Conservation (phyloP, 2,888 invertebrate species). For the Herminia tarsipennalis region DNA sequence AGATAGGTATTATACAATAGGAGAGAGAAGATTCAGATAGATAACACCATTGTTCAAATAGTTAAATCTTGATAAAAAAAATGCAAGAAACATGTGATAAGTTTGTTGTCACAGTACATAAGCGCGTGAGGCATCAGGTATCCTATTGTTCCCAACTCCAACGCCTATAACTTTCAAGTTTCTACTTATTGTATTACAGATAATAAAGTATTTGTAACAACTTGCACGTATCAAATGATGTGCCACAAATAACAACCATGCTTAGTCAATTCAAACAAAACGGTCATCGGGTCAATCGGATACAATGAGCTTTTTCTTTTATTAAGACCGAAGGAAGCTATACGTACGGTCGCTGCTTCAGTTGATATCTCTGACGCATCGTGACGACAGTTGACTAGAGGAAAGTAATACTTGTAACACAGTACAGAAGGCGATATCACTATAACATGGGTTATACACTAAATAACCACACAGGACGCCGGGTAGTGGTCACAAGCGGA, state of each 20-base stretch:
- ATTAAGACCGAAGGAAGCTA: conserved; percentile 44
- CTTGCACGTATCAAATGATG: conserved; percentile 53
- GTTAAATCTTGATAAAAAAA: conserved; percentile 19
- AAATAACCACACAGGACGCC: conserved; percentile 64
- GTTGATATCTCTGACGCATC: conserved; percentile 82
- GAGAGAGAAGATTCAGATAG: conserved; percentile 1
- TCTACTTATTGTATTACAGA: conserved; percentile 68
- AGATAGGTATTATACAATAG: too few relatives aligned
- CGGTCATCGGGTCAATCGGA: conserved; percentile 54
- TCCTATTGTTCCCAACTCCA: conserved; percentile 68
- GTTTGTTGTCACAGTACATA: conserved; percentile 45
- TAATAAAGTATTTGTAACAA: conserved; percentile 49
- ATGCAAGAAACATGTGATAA: conserved; percentile 11
- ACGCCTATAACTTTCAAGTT: conserved; percentile 53
- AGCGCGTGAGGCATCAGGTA: conserved; percentile 65
- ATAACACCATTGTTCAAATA: conserved; percentile 11
- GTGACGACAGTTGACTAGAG: conserved; percentile 52
- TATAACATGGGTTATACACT: conserved; percentile 64
- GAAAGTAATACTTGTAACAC: conserved; percentile 46
- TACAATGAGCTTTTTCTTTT: conserved; percentile 37
- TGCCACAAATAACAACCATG: conserved; percentile 51
- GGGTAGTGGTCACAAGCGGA: conserved; percentile 38
- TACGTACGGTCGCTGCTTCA: conserved; percentile 82
- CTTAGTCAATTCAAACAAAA: conserved; percentile 50
- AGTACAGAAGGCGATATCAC: conserved; percentile 61